Conservation (phyloP, 2,888 invertebrate genomes). For the Antheraea yamamai region DNA sequence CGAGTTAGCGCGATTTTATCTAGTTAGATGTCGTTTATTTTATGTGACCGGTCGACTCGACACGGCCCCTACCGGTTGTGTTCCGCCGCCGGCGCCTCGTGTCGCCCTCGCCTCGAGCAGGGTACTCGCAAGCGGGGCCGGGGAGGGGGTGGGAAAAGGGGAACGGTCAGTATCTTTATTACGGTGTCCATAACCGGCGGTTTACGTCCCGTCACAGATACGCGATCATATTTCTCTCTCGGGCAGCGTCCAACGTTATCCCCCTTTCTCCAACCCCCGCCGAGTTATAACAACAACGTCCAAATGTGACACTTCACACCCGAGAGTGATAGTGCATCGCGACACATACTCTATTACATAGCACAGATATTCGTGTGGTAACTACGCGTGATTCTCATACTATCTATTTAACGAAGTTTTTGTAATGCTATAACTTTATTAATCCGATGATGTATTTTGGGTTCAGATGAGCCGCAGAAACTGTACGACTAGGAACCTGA, state of each 20-base stretch:
- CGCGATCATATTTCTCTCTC: conserved; percentile 16
- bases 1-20: conserved; percentile 53
- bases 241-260: background rate
- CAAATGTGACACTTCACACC: background rate
- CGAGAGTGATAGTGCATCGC: background rate
- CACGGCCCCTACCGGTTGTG: conserved; percentile 11
- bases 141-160: conserved; percentile 30
- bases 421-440: too few relatives aligned
- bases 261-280: conserved; percentile 28
- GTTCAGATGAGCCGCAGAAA: too few relatives aligned
- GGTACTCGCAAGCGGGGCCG: conserved; percentile 20
- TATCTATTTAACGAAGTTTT: too few relatives aligned
- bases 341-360: too few relatives aligned
- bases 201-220: conserved; percentile 18
- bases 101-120: background rate
- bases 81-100: conserved; percentile 16
- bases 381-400: too few relatives aligned
- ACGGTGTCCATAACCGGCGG: conserved; percentile 19
- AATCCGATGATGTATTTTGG: too few relatives aligned
- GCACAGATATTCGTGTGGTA: too few relatives aligned
- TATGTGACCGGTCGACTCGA: conserved; percentile 33
- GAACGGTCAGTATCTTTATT: conserved; percentile 13
- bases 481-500: too few relatives aligned
- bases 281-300: conserved; percentile 20
- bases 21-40: conserved; percentile 48